Percentiles rank a stretch among this genome's conserved stretches.
These are phyloP conservation scores for Theonella swinhoei DNA, from an alignment of 37 sponge, comb jelly and placozoan species.

Conservation along the genomic window DNA sequence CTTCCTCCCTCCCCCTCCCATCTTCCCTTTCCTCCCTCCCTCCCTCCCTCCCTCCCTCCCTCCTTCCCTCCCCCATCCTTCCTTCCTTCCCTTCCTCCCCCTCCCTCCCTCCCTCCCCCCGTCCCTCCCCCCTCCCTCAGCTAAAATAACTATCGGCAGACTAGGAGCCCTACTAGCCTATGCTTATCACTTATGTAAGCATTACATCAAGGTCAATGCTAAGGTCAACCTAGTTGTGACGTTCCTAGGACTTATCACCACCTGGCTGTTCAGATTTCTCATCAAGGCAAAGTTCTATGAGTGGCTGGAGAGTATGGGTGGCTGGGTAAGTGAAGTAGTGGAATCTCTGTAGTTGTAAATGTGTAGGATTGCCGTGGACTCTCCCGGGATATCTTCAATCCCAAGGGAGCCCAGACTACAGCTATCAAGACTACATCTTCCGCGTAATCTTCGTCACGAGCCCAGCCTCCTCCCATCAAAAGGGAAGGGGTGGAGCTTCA, in stretches of 20 bases:
- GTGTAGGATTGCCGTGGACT: no score
- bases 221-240: constrained; percentile 5
- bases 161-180: constrained; percentile 58
- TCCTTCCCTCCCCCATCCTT: constrained; percentile 1
- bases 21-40: not conserved
- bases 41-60: constrained; percentile 8
- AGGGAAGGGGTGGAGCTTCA: no score
- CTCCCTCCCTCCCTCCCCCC: constrained; percentile 6
- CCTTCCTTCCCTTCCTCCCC: not conserved
- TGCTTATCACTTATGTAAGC: constrained; percentile 53
- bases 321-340: constrained; percentile 79
- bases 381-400: no score
- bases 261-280: constrained; percentile 61
- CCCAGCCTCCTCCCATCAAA: no score
- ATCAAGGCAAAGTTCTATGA: constrained; percentile 62
- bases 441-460: no score
- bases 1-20: not conserved
- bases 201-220: constrained; percentile 16
- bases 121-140: constrained; percentile 21
- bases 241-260: constrained; percentile 31
- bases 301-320: constrained; percentile 52
- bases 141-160: constrained; percentile 49
- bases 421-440: no score
- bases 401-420: no score
- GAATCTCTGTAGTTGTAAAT: no score